Percentiles rank a stretch among this genome's conserved stretches.
Evolutionary conservation across 2,888 invertebrate genomes (phyloP).

Genomic region (Athalia circularis): DNA sequence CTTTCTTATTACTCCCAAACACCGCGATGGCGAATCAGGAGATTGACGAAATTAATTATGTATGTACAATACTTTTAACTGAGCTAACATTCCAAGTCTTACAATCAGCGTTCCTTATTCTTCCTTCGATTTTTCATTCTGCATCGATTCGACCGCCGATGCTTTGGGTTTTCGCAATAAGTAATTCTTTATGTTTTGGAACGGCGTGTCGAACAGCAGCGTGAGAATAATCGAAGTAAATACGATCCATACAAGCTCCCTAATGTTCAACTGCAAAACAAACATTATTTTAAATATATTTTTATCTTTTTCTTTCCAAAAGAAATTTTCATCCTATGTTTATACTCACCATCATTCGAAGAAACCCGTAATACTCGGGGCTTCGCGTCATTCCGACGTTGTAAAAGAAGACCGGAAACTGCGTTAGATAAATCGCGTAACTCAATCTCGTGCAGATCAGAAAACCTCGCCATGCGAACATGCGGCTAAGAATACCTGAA

Average conservation of each 20-base stretch:
- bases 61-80: not conserved
- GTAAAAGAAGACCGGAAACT: slow-evolving; percentile 84
- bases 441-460: slow-evolving; percentile 82
- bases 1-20: no score
- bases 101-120: slow-evolving; percentile 7
- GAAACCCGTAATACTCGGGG: slow-evolving; percentile 78
- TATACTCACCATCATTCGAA: slow-evolving; percentile 76
- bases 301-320: slow-evolving; percentile 34
- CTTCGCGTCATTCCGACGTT: slow-evolving; percentile 80
- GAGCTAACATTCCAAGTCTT: slow-evolving; percentile 3
- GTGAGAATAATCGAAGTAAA: slow-evolving; percentile 77
- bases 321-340: slow-evolving; percentile 1
- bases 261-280: slow-evolving; percentile 77
- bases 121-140: slow-evolving; percentile 8
- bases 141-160: slow-evolving; percentile 9
- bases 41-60: no score
- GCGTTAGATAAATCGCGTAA: slow-evolving; percentile 82
- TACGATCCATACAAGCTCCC: slow-evolving; percentile 78
- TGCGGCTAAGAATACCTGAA: slow-evolving; percentile 76
- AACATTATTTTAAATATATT: slow-evolving; percentile 29
- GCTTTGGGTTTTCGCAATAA: slow-evolving; percentile 68
- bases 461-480: slow-evolving; percentile 80
- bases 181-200: slow-evolving; percentile 81
- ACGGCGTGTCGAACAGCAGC: slow-evolving; percentile 81
- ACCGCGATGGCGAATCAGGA: no score